phyloP scores from a whole-genome alignment of 1,140 invertebrate species.

The Cryptotermes secundus region DNA sequence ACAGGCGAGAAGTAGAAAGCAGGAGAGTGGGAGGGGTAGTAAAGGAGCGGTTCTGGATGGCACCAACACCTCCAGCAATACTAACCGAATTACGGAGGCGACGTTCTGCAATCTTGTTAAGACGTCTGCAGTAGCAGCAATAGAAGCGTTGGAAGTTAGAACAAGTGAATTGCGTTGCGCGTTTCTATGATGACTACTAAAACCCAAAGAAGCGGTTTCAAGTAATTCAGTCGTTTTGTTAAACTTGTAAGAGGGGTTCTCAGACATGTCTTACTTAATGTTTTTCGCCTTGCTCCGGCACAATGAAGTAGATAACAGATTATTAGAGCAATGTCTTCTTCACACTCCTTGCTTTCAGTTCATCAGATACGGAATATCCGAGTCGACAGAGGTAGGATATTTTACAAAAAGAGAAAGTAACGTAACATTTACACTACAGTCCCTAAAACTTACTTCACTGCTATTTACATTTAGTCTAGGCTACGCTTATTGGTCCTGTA shows the following conservation, averaged over 20 bases:
- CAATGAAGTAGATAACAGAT: neutral
- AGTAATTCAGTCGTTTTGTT: neutral
- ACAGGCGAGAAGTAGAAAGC: too few species aligned
- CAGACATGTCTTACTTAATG: neutral
- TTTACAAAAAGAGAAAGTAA: too few species aligned
- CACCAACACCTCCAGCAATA: neutral
- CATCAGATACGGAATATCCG: too few species aligned
- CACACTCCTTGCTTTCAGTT: too few species aligned
- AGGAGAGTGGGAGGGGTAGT: neutral
- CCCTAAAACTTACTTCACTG: too few species aligned
- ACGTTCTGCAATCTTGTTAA: neutral
- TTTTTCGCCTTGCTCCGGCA: neutral
- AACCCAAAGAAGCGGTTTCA: neutral
- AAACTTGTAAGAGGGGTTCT: neutral
- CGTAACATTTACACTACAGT: too few species aligned
- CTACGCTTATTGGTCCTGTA: too few species aligned
- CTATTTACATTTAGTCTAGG: too few species aligned
- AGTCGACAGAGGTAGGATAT: too few species aligned
- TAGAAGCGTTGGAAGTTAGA: neutral
- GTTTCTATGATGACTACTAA: neutral
- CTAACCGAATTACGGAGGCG: constrained; percentile 10
- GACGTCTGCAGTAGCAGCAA: neutral
- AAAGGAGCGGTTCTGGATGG: neutral
- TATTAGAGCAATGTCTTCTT: too few species aligned
- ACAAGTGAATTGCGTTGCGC: neutral